A percentile compares a stretch with the other conserved stretches of the same genome.
phyloP scores from a whole-genome alignment of 2,797 vertebrate species.

The Protonibea diacanthus region DNA sequence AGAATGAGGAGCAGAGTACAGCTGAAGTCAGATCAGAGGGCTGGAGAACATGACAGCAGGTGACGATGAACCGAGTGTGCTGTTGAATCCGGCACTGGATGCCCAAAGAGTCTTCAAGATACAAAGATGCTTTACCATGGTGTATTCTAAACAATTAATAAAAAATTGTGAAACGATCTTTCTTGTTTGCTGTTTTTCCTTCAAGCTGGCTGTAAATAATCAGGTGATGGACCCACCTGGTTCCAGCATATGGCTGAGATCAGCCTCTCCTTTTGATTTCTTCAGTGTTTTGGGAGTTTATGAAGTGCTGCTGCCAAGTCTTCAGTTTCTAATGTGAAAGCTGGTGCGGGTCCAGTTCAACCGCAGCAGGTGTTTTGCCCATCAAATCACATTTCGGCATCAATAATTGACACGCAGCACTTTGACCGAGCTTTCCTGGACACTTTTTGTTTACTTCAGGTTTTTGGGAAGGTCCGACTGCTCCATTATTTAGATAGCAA shows the following conservation, averaged over 20 bases:
- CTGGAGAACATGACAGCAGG: constrained; percentile 20
- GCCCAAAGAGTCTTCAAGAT: constrained; percentile 72
- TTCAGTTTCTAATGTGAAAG: constrained; percentile 26
- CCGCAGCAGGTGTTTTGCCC: constrained; percentile 42
- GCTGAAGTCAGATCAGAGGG: constrained; percentile 15
- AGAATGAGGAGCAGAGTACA: background rate
- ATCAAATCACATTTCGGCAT: constrained; percentile 42
- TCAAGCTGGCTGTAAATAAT: constrained; percentile 6
- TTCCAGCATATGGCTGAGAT: constrained; percentile 13
- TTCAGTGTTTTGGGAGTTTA: constrained; percentile 24
- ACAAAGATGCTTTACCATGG: constrained; percentile 67
- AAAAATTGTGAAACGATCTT: constrained; percentile 48
- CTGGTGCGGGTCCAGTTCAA: constrained; percentile 36
- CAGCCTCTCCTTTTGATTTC: constrained; percentile 26
- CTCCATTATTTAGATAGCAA: constrained; percentile 28
- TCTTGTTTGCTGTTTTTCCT: constrained; percentile 10
- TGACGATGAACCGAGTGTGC: constrained; percentile 21
- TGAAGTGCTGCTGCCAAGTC: constrained; percentile 19
- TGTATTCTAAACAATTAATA: constrained; percentile 74
- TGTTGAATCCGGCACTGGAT: constrained; percentile 57
- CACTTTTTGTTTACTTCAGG: constrained; percentile 2
- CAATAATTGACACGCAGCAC: constrained; percentile 30
- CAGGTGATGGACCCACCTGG: background rate
- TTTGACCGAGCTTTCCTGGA: constrained; percentile 1
- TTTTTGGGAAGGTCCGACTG: background rate